Evolutionary conservation across 2,888 invertebrate genomes (phyloP).

Genomic region (Trimorus sp.): DNA sequence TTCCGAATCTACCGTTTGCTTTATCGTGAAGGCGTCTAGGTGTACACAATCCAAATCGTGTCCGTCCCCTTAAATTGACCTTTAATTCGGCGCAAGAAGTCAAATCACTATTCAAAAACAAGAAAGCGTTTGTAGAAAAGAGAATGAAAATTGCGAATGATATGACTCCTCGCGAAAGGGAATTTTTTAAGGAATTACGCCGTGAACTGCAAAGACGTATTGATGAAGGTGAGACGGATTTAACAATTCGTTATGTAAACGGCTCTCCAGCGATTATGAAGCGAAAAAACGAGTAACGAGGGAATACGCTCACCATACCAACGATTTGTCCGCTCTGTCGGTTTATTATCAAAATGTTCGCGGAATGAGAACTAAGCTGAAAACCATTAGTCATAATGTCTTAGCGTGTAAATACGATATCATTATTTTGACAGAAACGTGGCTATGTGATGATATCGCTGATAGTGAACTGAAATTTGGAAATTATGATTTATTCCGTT

Average conservation of each 20-base stretch:
- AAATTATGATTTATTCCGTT: not conserved
- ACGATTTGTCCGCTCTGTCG: not conserved
- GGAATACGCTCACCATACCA: not conserved
- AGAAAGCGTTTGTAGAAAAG: not conserved
- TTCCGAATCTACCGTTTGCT: not conserved
- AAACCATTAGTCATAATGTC: not conserved
- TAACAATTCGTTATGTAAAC: not conserved
- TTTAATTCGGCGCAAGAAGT: not conserved
- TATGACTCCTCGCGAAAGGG: not conserved
- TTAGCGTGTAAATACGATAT: constrained; percentile 2
- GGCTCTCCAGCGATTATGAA: not conserved
- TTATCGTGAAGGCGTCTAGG: not conserved
- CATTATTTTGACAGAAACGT: constrained; percentile 8
- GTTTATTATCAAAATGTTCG: too few species aligned
- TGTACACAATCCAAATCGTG: not conserved
- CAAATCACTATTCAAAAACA: constrained; percentile 20
- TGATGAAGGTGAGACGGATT: not conserved
- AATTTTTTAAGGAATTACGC: not conserved
- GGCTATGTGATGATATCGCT: not conserved
- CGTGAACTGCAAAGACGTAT: constrained; percentile 4
- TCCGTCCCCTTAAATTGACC: constrained; percentile 9
- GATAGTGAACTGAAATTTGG: not conserved
- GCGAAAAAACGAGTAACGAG: constrained; percentile 1
- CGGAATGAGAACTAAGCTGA: not conserved
- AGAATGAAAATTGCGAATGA: constrained; percentile 3